phyloP scores from a whole-genome alignment of 2,888 invertebrate genomes.

The Nezara viridula region DNA sequence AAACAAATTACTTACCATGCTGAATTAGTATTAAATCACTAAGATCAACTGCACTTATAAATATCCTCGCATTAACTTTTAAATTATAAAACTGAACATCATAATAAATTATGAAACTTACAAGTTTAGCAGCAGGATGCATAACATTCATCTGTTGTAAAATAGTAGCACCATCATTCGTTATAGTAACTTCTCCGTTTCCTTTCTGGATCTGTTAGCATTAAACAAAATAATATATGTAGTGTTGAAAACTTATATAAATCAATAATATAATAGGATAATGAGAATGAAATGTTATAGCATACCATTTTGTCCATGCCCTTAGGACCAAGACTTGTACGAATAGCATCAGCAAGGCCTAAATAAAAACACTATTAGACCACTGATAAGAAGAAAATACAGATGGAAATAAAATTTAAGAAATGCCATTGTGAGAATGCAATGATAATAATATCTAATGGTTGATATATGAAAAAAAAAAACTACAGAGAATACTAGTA shows the following conservation, averaged over 20 bases:
- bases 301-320: slow-evolving; percentile 99
- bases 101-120: slow-evolving; percentile 68
- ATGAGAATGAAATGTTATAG: slow-evolving; percentile 45
- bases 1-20: background rate
- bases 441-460: no score
- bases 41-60: background rate
- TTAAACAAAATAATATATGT: slow-evolving; percentile 66
- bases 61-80: background rate
- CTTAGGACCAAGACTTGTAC: slow-evolving; percentile 97
- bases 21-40: background rate
- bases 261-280: background rate
- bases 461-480: no score
- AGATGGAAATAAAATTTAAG: background rate
- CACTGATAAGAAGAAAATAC: background rate
- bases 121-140: slow-evolving; percentile 99
- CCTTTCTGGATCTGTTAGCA: slow-evolving; percentile 87
- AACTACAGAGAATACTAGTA: no score
- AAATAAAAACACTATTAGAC: slow-evolving; percentile 67
- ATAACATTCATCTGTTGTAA: slow-evolving; percentile 98
- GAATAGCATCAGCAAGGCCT: slow-evolving; percentile 99
- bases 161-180: slow-evolving; percentile 99
- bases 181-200: slow-evolving; percentile 98
- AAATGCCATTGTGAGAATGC: no score
- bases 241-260: background rate
- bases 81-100: background rate